A percentile compares a stretch with the other conserved stretches of the same genome.
Conservation (phyloP, 2,113 vertebrate species). For the Gracilinanus agilis region DNA sequence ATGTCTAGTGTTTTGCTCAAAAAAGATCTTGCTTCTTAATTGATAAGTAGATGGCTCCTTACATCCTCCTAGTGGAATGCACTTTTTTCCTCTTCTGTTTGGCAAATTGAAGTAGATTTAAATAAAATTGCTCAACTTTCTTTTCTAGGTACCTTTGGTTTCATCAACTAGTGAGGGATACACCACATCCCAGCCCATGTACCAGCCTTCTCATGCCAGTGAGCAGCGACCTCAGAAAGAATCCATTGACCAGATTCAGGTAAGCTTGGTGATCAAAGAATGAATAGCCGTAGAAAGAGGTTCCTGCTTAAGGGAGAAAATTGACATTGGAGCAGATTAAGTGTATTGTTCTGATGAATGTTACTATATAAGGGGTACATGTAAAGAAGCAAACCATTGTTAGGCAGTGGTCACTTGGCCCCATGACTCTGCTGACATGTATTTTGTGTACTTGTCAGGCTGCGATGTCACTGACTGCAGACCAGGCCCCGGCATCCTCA, state of each 20-base stretch:
- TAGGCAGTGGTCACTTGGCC: background rate
- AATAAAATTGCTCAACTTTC: conserved; percentile 65
- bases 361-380: conserved; percentile 34
- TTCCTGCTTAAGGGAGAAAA: background rate
- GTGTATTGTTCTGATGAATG: conserved; percentile 11
- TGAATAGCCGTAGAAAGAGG: conserved; percentile 9
- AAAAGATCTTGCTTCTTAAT: background rate
- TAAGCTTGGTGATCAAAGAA: conserved; percentile 72
- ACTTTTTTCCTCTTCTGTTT: background rate
- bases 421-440: conserved; percentile 58
- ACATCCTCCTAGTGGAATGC: background rate
- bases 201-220: conserved; percentile 92
- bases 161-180: conserved; percentile 92
- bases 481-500: conserved; percentile 91
- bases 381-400: background rate
- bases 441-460: conserved; percentile 84
- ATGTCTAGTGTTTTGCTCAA: background rate
- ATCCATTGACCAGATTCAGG: conserved; percentile 94
- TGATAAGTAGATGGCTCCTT: background rate
- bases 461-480: conserved; percentile 93
- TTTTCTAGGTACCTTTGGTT: conserved; percentile 90
- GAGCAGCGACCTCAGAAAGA: conserved; percentile 92
- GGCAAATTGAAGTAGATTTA: conserved; percentile 59
- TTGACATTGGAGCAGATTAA: background rate
- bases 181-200: conserved; percentile 90